Base-by-base conservation (phyloP, 2,113 vertebrate genomes). In the Lethenteron reissneri region DNA sequence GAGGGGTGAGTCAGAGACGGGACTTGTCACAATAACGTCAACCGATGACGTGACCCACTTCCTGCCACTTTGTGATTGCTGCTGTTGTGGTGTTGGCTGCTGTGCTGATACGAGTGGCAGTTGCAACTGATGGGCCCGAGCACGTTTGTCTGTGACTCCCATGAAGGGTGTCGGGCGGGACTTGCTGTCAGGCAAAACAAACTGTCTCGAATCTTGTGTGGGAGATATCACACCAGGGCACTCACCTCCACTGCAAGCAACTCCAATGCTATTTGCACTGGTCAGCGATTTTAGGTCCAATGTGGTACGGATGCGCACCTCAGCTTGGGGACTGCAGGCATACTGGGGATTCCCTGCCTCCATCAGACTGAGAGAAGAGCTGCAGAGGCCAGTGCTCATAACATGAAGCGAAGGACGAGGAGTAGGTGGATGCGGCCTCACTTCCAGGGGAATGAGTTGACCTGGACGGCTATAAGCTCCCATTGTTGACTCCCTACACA, bases 81-180 rank as follows among this genome's bases (percentile, higher is more conserved):
- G 41, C 41, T 41, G 41, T 41, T 41, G 41, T 41, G 41, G 41
- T 41, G 41, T 41, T 41, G 41, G 41, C 41, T 41, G 41, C 41
- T 86, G 79, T 92, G 89, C 84, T 97, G 94, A 81, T 95, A 89
- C 78, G 94, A 85, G 1, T 86, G 85, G 74, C 84, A 83, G 41
- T 41, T 41, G 41, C 41, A 41, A 41, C 41, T 81, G 86, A 76
- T 95, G 91, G 84, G 91, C 91, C 86, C 94, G 87, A 77, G 94
- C 94, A 1, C 92, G 97, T 85, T 99, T 99, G 76, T 99, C 94
- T 72, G 96, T 99, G 83, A 97, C 88, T 58, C 94, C 94, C 94
- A 99, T 99, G 79, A 99, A 99, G 1, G 94, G 94, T 1, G 94
- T 99, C 83, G 87, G 92, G 77, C 94, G 82, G 76, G 94, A 99